Conservation (phyloP, 2,888 invertebrate genomes). For the Drosophila algonquin region DNA sequence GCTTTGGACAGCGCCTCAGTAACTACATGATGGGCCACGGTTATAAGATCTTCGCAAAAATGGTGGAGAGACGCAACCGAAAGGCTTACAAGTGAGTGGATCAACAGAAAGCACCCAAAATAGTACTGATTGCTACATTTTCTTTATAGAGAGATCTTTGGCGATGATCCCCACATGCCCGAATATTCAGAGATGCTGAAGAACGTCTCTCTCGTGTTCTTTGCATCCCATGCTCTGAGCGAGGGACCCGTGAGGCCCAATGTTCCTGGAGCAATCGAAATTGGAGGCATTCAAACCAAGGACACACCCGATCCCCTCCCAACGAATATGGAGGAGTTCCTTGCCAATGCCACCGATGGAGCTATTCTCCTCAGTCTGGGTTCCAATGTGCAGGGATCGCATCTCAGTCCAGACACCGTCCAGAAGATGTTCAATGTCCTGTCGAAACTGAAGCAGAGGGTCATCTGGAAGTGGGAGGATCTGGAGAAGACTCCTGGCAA, state of each 20-base stretch:
- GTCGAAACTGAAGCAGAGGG: conserved; percentile 86
- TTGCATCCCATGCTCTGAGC: conserved; percentile 71
- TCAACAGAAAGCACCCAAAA: neutral
- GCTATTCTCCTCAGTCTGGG: conserved; percentile 84
- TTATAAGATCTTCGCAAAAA: conserved; percentile 9
- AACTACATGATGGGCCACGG: conserved; percentile 40
- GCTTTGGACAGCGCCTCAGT: conserved; percentile 53
- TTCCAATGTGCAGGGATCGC: conserved; percentile 80
- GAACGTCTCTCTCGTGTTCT: conserved; percentile 74
- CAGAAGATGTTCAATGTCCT: conserved; percentile 86
- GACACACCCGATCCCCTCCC: conserved; percentile 76
- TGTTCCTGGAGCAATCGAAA: conserved; percentile 79
- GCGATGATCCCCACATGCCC: conserved; percentile 47
- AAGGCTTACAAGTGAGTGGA: conserved; percentile 52
- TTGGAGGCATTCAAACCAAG: conserved; percentile 82
- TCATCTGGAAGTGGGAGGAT: conserved; percentile 89
- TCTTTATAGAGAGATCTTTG: conserved; percentile 17
- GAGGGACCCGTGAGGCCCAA: conserved; percentile 78
- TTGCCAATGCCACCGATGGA: conserved; percentile 81
- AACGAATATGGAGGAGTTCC: conserved; percentile 75
- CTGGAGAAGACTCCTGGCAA: conserved; percentile 84
- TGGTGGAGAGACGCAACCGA: conserved; percentile 33
- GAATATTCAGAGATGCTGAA: conserved; percentile 56
- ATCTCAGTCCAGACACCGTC: conserved; percentile 85
- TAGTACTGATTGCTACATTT: neutral